Evolutionary conservation across 2,797 vertebrate genomes (phyloP).

Genomic region (Diglossa cyanea): DNA sequence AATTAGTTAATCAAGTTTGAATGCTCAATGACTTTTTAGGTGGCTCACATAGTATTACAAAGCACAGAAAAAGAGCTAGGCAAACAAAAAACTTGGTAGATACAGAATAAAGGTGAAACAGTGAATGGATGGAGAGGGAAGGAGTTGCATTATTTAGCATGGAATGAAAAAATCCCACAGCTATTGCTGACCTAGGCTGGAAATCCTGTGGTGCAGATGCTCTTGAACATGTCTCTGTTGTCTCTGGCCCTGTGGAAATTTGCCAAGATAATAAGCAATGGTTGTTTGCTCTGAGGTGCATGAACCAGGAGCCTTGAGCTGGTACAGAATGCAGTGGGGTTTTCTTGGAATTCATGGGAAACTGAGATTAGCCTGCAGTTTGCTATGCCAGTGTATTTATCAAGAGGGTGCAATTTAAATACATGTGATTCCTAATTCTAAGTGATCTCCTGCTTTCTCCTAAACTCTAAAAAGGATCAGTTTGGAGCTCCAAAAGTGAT

Average conservation of each 20-base stretch:
- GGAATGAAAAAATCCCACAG: background rate
- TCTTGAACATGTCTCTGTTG: background rate
- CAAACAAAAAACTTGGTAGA: background rate
- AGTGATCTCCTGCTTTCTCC: background rate
- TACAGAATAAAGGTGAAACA: background rate
- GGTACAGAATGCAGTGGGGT: background rate
- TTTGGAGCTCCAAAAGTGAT: background rate
- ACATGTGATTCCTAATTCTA: accelerated
- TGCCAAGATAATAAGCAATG: background rate
- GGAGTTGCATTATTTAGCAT: background rate
- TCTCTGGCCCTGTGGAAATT: background rate
- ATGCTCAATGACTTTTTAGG: background rate
- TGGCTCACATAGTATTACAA: background rate
- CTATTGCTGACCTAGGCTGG: background rate
- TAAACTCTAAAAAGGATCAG: background rate
- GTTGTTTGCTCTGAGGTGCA: background rate
- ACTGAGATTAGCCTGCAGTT: background rate
- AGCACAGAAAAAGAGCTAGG: background rate
- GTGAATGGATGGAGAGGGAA: background rate
- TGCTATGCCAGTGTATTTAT: background rate
- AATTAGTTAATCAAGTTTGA: background rate
- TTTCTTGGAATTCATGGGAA: background rate
- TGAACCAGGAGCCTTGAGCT: background rate
- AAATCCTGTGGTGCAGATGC: background rate
- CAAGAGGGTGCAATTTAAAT: background rate